These are phyloP conservation scores for Neopelma chrysocephalum DNA, from an alignment of 2,797 vertebrate genomes.

Conservation along the genomic window DNA sequence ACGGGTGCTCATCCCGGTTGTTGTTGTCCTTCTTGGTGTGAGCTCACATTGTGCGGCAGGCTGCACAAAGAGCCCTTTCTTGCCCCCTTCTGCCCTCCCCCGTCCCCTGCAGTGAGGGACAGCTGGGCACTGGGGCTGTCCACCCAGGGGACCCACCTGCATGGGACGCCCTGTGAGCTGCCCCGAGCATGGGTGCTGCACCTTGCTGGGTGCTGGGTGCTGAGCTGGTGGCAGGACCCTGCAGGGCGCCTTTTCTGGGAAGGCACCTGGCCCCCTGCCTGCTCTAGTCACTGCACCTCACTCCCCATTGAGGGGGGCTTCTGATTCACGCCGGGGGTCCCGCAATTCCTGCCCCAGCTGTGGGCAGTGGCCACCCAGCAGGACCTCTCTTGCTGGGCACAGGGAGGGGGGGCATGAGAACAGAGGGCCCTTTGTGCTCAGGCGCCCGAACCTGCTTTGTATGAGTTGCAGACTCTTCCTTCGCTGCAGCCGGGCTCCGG, in stretches of 20 bases:
- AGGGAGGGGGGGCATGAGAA: not conserved
- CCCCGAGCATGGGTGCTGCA: not conserved
- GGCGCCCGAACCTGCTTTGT: conserved; percentile 73
- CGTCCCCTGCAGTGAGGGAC: not conserved
- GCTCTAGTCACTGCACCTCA: not conserved
- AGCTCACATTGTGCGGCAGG: conserved; percentile 22
- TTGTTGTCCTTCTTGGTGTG: not conserved
- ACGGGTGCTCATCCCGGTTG: not conserved
- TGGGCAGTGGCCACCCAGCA: conserved; percentile 14
- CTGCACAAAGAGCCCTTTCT: conserved; percentile 42
- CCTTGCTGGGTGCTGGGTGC: not conserved
- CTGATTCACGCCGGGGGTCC: not conserved
- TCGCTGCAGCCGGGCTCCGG: conserved; percentile 53
- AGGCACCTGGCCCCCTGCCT: not conserved
- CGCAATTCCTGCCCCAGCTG: not conserved
- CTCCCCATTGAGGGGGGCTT: not conserved
- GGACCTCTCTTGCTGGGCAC: not conserved
- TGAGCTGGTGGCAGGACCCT: not conserved
- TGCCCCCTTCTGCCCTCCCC: not conserved
- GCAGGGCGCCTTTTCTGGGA: accelerated
- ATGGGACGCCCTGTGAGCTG: not conserved
- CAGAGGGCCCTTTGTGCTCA: conserved; percentile 68
- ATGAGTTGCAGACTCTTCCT: conserved; percentile 74
- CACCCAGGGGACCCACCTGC: not conserved
- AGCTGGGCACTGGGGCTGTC: not conserved